phyloP scores from a whole-genome alignment of 2,113 vertebrate genomes.

The Tragelaphus scriptus region DNA sequence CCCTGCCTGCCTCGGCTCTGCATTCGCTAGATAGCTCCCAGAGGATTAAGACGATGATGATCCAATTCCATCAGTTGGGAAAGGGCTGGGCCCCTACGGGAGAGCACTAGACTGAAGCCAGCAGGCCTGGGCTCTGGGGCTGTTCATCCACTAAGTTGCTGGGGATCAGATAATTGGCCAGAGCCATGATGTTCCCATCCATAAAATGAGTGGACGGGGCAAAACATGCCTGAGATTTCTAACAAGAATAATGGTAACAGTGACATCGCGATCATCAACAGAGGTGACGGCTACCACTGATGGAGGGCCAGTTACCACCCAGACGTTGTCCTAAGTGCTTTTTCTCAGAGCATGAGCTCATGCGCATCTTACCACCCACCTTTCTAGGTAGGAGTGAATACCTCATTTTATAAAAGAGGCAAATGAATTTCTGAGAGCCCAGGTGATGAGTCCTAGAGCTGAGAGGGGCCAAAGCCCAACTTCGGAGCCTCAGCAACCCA shows the following conservation, averaged over 20 bases:
- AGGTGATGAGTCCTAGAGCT: rapidly evolving
- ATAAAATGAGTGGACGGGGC: not conserved
- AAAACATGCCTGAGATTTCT: not conserved
- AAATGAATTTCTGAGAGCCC: not conserved
- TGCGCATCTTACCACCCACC: rapidly evolving
- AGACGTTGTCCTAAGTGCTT: not conserved
- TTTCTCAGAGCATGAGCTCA: not conserved
- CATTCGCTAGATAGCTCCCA: not conserved
- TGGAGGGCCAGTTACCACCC: not conserved
- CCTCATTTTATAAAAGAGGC: not conserved
- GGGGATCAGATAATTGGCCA: not conserved
- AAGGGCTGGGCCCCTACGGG: not conserved
- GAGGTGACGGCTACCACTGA: not conserved
- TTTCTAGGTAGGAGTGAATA: not conserved
- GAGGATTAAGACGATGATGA: not conserved
- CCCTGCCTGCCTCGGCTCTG: not conserved
- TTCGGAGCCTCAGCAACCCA: not conserved
- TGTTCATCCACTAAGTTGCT: not conserved
- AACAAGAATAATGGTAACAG: not conserved
- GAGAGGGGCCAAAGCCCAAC: not conserved
- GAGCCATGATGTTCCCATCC: rapidly evolving
- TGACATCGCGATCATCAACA: not conserved
- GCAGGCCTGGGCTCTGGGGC: not conserved
- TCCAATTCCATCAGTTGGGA: not conserved
- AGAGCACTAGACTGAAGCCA: not conserved